Base-by-base conservation (phyloP, 2,888 invertebrate species). In the Ophion obscuratus region DNA sequence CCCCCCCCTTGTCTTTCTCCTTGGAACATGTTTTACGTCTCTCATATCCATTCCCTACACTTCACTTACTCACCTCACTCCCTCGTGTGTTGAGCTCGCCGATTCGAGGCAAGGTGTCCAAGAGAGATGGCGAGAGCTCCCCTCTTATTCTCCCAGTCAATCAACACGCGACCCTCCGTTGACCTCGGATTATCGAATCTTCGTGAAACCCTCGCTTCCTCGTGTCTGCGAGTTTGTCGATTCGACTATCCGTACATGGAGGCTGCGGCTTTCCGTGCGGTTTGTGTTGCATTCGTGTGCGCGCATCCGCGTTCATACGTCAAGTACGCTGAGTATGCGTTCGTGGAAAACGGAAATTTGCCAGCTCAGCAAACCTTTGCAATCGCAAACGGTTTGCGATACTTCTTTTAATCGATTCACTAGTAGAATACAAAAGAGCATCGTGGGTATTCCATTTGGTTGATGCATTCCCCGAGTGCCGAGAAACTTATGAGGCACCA, bases 151-250 rank as follows among this genome's bases (percentile, higher is more conserved):
- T 81, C 75, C 81, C 74, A 85, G 73, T 89, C 88, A 89, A 91
- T 91, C 90, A 88, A 89, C 90, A 87, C 84, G 83, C 79, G 88
- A 89, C 89, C 90, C 88, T 88, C 57, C 83, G 71, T 73, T 89
- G 88, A 87, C 88, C 90, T 89, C 88, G 83, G 83, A 89, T 92
- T 91, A 92, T 90, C 90, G 87, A 89, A 89, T 90, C 89, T 89
- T 79, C 84, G 81, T 80, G 83, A 77, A 84, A 85, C 76, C 64
- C 73, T 67, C 67, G 76, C 85, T 82, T 73, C 77, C 82, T 76
- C 59, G 62, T 73, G 40, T 62, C 11, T 24, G 11, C 62, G 17
- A 20, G 71, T 67, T 44, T 59, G 59, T 44, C 57, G 36, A 68
- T 61, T 78, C 77, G 61, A 59, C 14, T 61, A 53, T 64, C 17